These are phyloP conservation scores for Pentalonia nigronervosa DNA, from an alignment of 1,140 invertebrate genomes.

Conservation along the genomic window DNA sequence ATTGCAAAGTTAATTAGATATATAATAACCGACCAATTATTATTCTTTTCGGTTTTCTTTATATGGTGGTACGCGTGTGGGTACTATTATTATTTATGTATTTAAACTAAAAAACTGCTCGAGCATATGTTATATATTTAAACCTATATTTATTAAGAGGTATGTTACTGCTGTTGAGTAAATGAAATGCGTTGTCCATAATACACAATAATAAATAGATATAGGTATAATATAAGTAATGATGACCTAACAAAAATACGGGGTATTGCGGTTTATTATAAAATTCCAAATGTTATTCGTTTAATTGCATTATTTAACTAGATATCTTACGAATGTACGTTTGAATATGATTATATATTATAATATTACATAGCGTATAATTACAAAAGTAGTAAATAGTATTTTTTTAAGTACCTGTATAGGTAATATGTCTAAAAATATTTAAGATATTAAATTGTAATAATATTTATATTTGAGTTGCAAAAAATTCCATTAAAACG, in stretches of 20 bases:
- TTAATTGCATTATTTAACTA: background rate
- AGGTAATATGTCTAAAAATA: too few relatives aligned
- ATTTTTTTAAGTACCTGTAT: too few relatives aligned
- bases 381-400: too few relatives aligned
- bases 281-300: background rate
- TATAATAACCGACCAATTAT: background rate
- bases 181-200: background rate
- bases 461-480: too few relatives aligned
- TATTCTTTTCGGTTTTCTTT: background rate
- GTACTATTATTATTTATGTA: background rate
- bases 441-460: too few relatives aligned
- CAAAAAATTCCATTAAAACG: background rate
- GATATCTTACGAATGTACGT: background rate
- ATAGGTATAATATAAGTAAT: background rate
- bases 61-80: background rate
- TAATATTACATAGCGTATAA: too few relatives aligned
- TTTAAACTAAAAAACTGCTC: background rate
- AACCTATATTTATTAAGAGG: background rate
- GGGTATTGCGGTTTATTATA: background rate
- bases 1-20: background rate
- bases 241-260: background rate
- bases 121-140: background rate
- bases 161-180: background rate
- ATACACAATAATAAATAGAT: background rate
- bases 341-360: background rate